A percentile compares a stretch with the other conserved stretches of the same genome.
Evolutionary conservation across 2,113 vertebrate species (phyloP).

Genomic region (Perognathus longimembris): DNA sequence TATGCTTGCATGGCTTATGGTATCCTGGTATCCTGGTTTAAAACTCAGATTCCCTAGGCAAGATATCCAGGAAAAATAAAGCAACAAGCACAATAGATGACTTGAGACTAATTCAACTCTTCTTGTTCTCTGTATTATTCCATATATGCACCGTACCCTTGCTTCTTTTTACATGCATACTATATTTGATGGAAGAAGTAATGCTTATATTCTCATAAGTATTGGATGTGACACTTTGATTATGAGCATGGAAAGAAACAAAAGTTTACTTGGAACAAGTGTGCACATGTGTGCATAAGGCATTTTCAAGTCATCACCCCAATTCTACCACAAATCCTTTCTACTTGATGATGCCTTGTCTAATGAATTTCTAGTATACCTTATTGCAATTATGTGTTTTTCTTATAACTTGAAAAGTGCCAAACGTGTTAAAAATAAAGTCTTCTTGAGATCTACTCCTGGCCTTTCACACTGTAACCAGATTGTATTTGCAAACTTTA

Average conservation of each 20-base stretch:
- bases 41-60: not conserved
- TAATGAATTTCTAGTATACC: not conserved
- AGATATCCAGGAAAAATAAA: not conserved
- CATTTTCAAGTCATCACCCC: not conserved
- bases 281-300: not conserved
- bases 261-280: not conserved
- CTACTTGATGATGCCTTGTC: not conserved
- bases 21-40: slow-evolving; percentile 7
- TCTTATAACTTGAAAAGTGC: slow-evolving; percentile 19
- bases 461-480: not conserved
- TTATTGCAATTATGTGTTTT: slow-evolving; percentile 1
- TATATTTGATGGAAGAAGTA: slow-evolving; percentile 21
- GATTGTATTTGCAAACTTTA: slow-evolving; percentile 35
- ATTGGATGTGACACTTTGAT: not conserved
- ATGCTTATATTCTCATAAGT: not conserved
- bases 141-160: not conserved
- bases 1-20: not conserved
- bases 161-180: not conserved
- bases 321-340: not conserved
- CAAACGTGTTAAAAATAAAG: slow-evolving; percentile 25
- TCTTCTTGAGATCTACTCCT: not conserved
- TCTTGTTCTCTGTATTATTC: not conserved
- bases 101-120: not conserved
- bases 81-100: not conserved
- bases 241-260: not conserved